Percentiles rank a stretch among this genome's conserved stretches.
Evolutionary conservation across 1,140 invertebrate species (phyloP).

Genomic region (Brachionus angularis): DNA sequence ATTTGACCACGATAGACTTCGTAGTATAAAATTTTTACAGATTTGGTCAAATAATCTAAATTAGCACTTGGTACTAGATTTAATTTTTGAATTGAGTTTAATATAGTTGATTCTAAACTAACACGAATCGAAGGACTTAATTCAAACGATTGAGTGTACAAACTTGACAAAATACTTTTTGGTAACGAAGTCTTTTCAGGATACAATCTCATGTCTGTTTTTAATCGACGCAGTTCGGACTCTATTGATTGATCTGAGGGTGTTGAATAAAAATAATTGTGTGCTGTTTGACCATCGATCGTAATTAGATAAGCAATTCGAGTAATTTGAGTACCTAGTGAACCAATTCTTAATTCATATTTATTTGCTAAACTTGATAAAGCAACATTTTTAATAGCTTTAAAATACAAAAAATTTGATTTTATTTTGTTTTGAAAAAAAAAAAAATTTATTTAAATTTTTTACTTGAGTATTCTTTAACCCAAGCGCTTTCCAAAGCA

Average conservation of each 20-base stretch:
- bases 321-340: conserved; percentile 15
- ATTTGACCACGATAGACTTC: conserved; percentile 7
- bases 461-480: conserved; percentile 3
- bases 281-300: not conserved
- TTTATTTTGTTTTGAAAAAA: not conserved
- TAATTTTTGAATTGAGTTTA: not conserved
- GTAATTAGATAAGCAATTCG: not conserved
- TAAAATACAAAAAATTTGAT: not conserved
- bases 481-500: conserved; percentile 7
- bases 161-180: not conserved
- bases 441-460: not conserved
- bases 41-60: not conserved
- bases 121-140: not conserved
- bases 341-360: conserved; percentile 17
- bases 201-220: conserved; percentile 21
- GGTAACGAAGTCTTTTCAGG: conserved; percentile 22
- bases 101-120: conserved; percentile 2
- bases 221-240: not conserved
- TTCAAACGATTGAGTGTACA: not conserved
- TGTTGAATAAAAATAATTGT: not conserved
- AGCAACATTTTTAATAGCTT: not conserved
- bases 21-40: not conserved
- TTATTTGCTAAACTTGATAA: not conserved
- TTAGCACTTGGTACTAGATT: not conserved
- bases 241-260: conserved; percentile 12